phyloP scores from a whole-genome alignment of 1,140 invertebrate genomes.

The Caligus rogercresseyi region DNA sequence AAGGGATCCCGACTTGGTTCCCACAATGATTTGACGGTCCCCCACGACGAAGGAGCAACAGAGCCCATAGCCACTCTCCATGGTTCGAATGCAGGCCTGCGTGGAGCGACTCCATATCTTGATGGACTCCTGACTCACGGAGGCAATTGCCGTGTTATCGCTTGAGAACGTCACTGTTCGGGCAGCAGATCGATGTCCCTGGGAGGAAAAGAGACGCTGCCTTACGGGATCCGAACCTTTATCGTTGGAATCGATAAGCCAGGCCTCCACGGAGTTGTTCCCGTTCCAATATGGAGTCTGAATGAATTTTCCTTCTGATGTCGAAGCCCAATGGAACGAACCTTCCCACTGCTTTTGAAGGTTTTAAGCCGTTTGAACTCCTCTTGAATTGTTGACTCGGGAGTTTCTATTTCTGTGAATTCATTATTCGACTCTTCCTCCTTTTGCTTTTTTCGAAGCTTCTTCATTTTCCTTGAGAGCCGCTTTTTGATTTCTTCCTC shows the following conservation, averaged over 20 bases:
- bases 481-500: constrained; percentile 49
- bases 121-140: constrained; percentile 62
- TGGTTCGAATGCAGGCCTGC: constrained; percentile 61
- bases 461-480: constrained; percentile 54
- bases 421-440: constrained; percentile 22
- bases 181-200: constrained; percentile 76
- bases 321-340: constrained; percentile 47
- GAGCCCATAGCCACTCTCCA: constrained; percentile 45
- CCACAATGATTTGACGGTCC: constrained; percentile 72
- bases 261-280: constrained; percentile 48
- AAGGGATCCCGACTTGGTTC: constrained; percentile 65
- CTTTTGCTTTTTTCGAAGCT: constrained; percentile 32
- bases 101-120: constrained; percentile 37
- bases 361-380: constrained; percentile 48
- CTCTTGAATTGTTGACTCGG: constrained; percentile 35
- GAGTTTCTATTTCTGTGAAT: constrained; percentile 21
- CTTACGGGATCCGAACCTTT: constrained; percentile 34
- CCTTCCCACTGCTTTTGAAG: constrained; percentile 45
- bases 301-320: constrained; percentile 41
- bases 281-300: constrained; percentile 36
- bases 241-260: constrained; percentile 37
- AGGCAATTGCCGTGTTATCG: constrained; percentile 65
- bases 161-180: constrained; percentile 70
- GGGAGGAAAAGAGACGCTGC: constrained; percentile 36
- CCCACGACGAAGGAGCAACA: constrained; percentile 69